Conservation (phyloP, 1,140 invertebrate genomes). For the Drosophila pseudoobscura region DNA sequence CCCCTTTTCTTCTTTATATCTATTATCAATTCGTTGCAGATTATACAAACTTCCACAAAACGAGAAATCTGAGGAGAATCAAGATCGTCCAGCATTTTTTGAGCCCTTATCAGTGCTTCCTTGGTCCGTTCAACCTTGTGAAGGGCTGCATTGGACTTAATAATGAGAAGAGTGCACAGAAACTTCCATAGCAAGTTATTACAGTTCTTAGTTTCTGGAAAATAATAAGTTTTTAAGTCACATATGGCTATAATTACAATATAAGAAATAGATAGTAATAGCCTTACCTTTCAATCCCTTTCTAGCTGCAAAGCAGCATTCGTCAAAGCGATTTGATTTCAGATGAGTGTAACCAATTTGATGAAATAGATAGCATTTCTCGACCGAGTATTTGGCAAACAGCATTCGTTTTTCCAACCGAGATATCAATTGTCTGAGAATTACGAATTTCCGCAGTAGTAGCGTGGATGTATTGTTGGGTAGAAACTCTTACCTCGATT, state of each 20-base stretch:
- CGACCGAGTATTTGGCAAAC: slow-evolving; percentile 69
- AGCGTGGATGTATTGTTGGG: not conserved
- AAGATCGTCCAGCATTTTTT: slow-evolving; percentile 12
- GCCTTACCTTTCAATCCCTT: slow-evolving; percentile 58
- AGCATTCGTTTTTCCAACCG: slow-evolving; percentile 59
- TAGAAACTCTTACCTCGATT: slow-evolving; percentile 29
- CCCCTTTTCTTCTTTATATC: slow-evolving; percentile 34
- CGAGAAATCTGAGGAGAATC: slow-evolving; percentile 13
- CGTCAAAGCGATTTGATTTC: slow-evolving; percentile 54
- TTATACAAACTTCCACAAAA: slow-evolving; percentile 50
- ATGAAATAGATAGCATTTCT: slow-evolving; percentile 72
- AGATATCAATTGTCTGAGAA: slow-evolving; percentile 42
- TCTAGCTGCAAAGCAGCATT: slow-evolving; percentile 63
- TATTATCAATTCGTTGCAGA: slow-evolving; percentile 31
- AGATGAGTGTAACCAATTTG: slow-evolving; percentile 67
- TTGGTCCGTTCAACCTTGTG: slow-evolving; percentile 62
- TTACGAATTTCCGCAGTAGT: not conserved
- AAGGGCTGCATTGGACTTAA: slow-evolving; percentile 62
- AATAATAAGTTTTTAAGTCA: not conserved
- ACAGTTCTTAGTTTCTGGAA: slow-evolving; percentile 57
- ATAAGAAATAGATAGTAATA: not conserved
- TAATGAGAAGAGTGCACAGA: slow-evolving; percentile 56
- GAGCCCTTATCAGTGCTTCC: slow-evolving; percentile 44
- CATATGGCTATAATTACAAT: not conserved
- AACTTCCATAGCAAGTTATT: slow-evolving; percentile 69